Percentiles rank a stretch among this genome's conserved stretches.
Conservation (phyloP, 1,140 invertebrate genomes). For the Drosophila subobscura region DNA sequence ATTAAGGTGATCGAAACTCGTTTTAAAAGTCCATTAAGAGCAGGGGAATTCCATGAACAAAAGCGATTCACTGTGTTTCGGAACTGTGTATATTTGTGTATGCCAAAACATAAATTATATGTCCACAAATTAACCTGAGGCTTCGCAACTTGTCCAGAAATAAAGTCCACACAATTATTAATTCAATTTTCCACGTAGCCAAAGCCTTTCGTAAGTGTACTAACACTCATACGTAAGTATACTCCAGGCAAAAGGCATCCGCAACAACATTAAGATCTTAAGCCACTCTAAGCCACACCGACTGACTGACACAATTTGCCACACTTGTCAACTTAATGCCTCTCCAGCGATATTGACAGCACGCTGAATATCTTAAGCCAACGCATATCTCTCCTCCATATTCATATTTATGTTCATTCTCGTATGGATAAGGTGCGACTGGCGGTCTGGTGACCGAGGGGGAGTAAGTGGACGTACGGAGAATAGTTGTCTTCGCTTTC, state of each 20-base stretch:
- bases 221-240: conserved; percentile 28
- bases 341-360: conserved; percentile 65
- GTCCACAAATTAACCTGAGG: conserved; percentile 8
- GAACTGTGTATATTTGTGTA: too few species aligned
- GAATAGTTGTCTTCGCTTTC: conserved; percentile 42
- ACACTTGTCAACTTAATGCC: conserved; percentile 75
- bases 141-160: conserved; percentile 1
- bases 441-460: too few species aligned
- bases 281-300: conserved; percentile 51
- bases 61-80: too few species aligned
- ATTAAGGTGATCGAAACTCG: too few species aligned
- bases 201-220: conserved; percentile 46
- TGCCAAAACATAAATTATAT: too few species aligned
- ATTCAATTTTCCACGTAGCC: conserved; percentile 36
- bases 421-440: conserved; percentile 5
- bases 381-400: conserved; percentile 31
- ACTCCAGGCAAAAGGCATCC: conserved; percentile 35
- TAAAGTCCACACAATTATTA: conserved; percentile 32
- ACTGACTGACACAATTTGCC: conserved; percentile 64
- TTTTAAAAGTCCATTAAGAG: too few species aligned
- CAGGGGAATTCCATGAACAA: too few species aligned
- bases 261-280: conserved; percentile 51
- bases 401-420: background rate
- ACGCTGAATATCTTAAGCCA: conserved; percentile 66
- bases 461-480: too few species aligned